A percentile compares a stretch with the other conserved stretches of the same genome.
Evolutionary conservation across 2,113 vertebrate species (phyloP).

Genomic region (Strix aluco): DNA sequence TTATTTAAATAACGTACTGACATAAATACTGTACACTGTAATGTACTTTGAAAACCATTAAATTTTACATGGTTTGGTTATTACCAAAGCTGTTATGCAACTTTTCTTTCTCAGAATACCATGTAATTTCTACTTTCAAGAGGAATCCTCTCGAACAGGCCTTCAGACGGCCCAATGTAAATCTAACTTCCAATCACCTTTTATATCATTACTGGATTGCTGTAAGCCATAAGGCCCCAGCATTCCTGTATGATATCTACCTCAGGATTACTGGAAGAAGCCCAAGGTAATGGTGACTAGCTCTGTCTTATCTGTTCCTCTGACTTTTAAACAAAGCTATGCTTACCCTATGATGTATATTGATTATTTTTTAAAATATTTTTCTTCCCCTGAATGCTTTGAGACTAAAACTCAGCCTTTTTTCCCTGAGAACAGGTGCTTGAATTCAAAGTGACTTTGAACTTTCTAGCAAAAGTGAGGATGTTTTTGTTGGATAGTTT

Average conservation of each 20-base stretch:
- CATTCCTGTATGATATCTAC: slow-evolving; percentile 99
- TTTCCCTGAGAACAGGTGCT: slow-evolving; percentile 65
- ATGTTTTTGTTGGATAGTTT: slow-evolving; percentile 41
- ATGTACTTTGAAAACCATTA: slow-evolving; percentile 46
- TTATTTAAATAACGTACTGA: neutral
- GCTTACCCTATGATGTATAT: slow-evolving; percentile 52
- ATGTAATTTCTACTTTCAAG: slow-evolving; percentile 99
- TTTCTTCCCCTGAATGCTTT: slow-evolving; percentile 27
- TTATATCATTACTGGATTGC: slow-evolving; percentile 99
- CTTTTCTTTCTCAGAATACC: slow-evolving; percentile 98
- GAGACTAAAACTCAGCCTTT: slow-evolving; percentile 44
- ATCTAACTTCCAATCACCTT: slow-evolving; percentile 99
- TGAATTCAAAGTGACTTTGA: slow-evolving; percentile 57
- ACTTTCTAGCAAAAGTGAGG: slow-evolving; percentile 36
- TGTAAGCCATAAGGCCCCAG: slow-evolving; percentile 99
- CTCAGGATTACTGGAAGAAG: slow-evolving; percentile 99
- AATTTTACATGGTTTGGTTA: slow-evolving; percentile 77
- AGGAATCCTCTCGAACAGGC: slow-evolving; percentile 99
- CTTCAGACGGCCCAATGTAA: slow-evolving; percentile 99
- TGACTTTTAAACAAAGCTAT: slow-evolving; percentile 70
- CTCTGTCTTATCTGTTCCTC: slow-evolving; percentile 79
- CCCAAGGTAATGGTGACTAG: slow-evolving; percentile 94
- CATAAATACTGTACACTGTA: slow-evolving; percentile 61
- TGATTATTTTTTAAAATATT: slow-evolving; percentile 35
- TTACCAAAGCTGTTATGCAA: slow-evolving; percentile 80